These are phyloP conservation scores for Alligator mississippiensis DNA, from an alignment of 2,113 vertebrate genomes.

Conservation along the genomic window DNA sequence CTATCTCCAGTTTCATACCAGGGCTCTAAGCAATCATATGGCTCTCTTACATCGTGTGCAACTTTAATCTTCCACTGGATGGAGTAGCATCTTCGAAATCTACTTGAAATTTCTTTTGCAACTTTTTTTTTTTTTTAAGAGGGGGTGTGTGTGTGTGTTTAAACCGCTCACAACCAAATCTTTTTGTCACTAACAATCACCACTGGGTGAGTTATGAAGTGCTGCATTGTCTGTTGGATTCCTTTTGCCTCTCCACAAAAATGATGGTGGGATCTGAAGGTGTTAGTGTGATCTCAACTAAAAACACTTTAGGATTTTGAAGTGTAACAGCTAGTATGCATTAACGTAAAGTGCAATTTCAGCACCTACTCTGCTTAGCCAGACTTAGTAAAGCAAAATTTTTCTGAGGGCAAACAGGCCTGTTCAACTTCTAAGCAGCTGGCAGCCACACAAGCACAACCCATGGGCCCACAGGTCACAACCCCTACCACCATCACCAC, in stretches of 20 bases:
- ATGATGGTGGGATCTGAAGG: background rate
- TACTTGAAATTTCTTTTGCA: background rate
- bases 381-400: background rate
- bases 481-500: no score
- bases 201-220: background rate
- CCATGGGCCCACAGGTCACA: no score
- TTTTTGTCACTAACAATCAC: background rate
- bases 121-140: background rate
- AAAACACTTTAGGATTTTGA: background rate
- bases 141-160: background rate
- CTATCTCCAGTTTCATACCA: no score
- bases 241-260: background rate
- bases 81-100: background rate
- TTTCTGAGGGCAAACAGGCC: background rate
- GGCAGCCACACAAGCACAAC: no score
- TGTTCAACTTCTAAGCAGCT: no score
- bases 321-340: background rate
- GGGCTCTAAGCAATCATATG: no score
- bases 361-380: background rate
- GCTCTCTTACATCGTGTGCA: no score
- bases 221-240: background rate
- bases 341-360: background rate
- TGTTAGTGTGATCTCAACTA: background rate
- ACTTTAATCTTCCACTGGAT: background rate
- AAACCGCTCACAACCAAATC: background rate